Evolutionary conservation across 2,797 vertebrate genomes (phyloP).

Genomic region (Nyctalus aviator): DNA sequence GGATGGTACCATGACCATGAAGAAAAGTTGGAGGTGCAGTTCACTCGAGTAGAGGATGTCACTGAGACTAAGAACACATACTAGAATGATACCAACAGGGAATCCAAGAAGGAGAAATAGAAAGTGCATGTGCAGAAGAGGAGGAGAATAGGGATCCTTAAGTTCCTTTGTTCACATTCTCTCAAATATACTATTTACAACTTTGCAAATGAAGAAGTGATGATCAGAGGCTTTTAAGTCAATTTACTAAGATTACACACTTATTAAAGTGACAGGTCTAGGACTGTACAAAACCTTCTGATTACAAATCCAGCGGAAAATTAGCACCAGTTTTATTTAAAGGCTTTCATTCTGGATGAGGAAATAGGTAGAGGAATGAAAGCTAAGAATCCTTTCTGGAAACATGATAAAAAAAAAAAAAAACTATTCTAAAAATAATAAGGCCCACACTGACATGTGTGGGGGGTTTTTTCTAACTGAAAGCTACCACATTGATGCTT

Average conservation of each 20-base stretch:
- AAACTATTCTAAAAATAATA: slow-evolving; percentile 59
- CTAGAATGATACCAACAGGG: background rate
- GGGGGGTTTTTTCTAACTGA: slow-evolving; percentile 69
- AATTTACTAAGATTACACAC: background rate
- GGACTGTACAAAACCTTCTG: background rate
- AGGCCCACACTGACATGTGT: slow-evolving; percentile 23
- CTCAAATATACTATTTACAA: background rate
- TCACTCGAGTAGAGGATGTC: background rate
- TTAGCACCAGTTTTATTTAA: slow-evolving; percentile 12
- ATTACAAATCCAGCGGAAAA: slow-evolving; percentile 40
- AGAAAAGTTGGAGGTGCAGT: background rate
- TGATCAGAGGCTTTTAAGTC: background rate
- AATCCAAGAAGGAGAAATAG: background rate
- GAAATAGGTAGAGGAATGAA: background rate
- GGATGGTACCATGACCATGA: background rate
- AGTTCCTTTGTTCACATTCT: background rate
- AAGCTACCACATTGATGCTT: slow-evolving; percentile 81
- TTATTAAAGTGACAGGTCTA: slow-evolving; percentile 14
- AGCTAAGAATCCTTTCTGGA: slow-evolving; percentile 36
- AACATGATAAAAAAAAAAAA: slow-evolving; percentile 41
- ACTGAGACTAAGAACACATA: background rate
- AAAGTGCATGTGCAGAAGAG: background rate
- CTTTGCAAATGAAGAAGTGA: slow-evolving; percentile 10
- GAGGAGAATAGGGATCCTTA: background rate
- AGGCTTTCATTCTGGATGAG: slow-evolving; percentile 16